A percentile compares a stretch with the other conserved stretches of the same genome.
These are phyloP conservation scores for Sebastes baramenuke DNA, from an alignment of 2,797 vertebrate genomes.

Conservation along the genomic window DNA sequence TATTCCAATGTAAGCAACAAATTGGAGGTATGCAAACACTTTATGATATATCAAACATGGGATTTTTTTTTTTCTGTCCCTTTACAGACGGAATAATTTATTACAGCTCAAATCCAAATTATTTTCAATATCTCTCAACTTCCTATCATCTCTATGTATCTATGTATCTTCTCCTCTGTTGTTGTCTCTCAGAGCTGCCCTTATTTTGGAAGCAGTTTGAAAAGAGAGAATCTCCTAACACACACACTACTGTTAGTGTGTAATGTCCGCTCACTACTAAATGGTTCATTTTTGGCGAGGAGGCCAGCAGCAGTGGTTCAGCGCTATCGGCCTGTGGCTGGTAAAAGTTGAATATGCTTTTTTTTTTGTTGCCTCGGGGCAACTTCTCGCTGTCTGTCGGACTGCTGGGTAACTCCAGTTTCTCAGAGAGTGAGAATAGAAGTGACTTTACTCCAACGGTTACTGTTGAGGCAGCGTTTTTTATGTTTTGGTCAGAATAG, in stretches of 20 bases:
- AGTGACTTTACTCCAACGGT: neutral
- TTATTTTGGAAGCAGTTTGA: constrained; percentile 12
- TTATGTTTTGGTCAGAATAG: neutral
- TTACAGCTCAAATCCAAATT: constrained; percentile 3
- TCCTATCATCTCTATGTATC: neutral
- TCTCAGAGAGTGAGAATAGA: neutral
- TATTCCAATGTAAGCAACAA: constrained; percentile 40
- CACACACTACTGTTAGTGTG: neutral
- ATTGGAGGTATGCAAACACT: constrained; percentile 13
- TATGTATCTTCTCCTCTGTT: neutral
- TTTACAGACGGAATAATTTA: neutral
- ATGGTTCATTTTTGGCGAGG: neutral
- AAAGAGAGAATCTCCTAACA: neutral
- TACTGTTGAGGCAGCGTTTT: neutral
- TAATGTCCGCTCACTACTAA: constrained; percentile 9
- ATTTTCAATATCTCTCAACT: neutral
- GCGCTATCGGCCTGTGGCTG: neutral
- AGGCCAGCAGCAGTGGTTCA: constrained; percentile 3
- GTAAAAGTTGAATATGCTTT: neutral
- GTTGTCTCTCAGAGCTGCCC: neutral
- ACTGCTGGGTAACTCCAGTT: neutral
- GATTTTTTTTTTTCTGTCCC: neutral
- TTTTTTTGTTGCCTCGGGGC: neutral
- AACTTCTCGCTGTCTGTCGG: neutral
- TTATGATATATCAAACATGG: constrained; percentile 10